These are phyloP conservation scores for Uromys caudimaculatus DNA, from an alignment of 2,797 vertebrate genomes.

Conservation along the genomic window DNA sequence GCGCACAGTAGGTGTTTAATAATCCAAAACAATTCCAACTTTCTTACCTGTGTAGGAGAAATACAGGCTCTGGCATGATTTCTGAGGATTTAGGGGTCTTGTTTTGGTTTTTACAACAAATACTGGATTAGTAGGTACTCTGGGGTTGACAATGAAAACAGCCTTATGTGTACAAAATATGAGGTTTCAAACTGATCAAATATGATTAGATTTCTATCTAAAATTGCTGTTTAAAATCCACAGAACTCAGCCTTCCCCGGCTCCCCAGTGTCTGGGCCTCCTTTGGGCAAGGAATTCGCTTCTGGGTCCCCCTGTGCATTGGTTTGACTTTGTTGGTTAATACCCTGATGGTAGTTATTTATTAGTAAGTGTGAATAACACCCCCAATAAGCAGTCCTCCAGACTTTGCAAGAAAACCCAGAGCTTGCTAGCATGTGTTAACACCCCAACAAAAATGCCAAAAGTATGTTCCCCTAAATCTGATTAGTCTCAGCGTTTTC, in stretches of 20 bases:
- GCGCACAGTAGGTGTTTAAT: background rate
- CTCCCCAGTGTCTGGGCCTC: background rate
- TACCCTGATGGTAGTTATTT: conserved; percentile 22
- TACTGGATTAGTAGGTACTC: background rate
- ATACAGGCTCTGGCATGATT: background rate
- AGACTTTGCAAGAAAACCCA: background rate
- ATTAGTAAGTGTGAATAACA: conserved; percentile 47
- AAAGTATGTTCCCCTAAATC: background rate
- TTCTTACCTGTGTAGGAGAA: background rate
- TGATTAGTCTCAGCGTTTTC: background rate
- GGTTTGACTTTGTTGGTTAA: background rate
- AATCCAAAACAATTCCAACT: background rate
- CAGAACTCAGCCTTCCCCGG: background rate
- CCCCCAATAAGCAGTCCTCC: background rate
- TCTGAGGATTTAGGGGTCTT: background rate
- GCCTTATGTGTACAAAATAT: background rate
- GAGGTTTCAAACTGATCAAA: background rate
- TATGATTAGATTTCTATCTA: background rate
- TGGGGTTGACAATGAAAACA: background rate
- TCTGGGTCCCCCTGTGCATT: background rate
- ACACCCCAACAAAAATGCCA: conserved; percentile 29
- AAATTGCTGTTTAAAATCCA: background rate
- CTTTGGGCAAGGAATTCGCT: background rate
- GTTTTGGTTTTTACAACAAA: background rate
- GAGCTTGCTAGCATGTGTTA: background rate